phyloP scores from a whole-genome alignment of 2,113 vertebrate species.

The Thalassarche chlororhynchos region DNA sequence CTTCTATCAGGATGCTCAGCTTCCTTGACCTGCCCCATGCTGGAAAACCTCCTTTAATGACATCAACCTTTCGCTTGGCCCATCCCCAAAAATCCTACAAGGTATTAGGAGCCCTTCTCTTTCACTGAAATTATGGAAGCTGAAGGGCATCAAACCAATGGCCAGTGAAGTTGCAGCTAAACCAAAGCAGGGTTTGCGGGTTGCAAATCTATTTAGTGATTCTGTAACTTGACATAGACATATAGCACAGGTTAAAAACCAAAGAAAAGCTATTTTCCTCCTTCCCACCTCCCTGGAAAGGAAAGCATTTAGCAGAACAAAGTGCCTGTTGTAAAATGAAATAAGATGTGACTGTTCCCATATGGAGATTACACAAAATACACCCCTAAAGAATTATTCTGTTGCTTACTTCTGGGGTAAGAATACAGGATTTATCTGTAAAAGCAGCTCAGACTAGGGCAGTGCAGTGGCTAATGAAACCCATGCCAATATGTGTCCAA shows the following conservation, averaged over 20 bases:
- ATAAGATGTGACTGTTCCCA: conserved; percentile 47
- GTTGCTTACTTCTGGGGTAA: conserved; percentile 32
- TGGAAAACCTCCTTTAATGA: not conserved
- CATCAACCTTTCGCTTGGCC: not conserved
- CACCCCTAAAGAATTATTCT: conserved; percentile 26
- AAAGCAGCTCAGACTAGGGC: conserved; percentile 51
- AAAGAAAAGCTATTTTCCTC: not conserved
- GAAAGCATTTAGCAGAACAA: conserved; percentile 13
- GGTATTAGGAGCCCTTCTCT: not conserved
- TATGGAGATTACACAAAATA: conserved; percentile 36
- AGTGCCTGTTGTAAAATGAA: not conserved
- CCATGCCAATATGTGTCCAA: conserved; percentile 56
- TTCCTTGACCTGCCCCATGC: not conserved
- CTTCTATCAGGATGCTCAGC: not conserved
- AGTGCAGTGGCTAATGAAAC: conserved; percentile 58
- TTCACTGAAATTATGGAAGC: not conserved
- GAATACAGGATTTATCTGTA: conserved; percentile 44
- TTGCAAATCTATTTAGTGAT: not conserved
- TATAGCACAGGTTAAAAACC: not conserved
- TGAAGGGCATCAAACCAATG: not conserved
- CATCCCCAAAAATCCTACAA: not conserved
- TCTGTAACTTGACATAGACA: not conserved
- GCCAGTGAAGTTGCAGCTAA: not conserved
- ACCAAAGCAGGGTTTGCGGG: not conserved
- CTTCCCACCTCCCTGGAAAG: not conserved